A percentile compares a stretch with the other conserved stretches of the same genome.
These are phyloP conservation scores for Polyommatus iphigenia DNA, from an alignment of 2,888 invertebrate species.

Conservation along the genomic window DNA sequence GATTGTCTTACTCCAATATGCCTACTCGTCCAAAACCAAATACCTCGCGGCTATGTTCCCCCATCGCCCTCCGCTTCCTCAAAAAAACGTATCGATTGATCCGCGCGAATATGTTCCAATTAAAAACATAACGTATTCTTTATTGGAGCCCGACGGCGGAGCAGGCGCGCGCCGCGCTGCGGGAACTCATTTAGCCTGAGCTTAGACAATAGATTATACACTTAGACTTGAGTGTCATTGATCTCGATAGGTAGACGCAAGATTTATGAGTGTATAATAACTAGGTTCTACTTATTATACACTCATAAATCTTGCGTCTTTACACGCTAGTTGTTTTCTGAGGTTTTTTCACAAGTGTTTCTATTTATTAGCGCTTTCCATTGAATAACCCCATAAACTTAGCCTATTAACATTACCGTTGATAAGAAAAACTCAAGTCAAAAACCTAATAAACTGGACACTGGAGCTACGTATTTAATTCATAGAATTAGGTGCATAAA, in stretches of 20 bases:
- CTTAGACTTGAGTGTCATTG: conserved; percentile 31
- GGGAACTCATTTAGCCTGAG: conserved; percentile 41
- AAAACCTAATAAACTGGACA: no score
- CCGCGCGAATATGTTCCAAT: conserved; percentile 74
- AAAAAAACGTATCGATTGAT: conserved; percentile 57
- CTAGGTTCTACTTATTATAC: no score
- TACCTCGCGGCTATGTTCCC: conserved; percentile 65
- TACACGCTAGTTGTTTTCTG: background rate
- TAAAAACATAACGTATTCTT: conserved; percentile 53
- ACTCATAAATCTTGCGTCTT: no score
- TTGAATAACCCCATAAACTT: no score
- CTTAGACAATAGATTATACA: conserved; percentile 32
- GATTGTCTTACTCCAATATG: conserved; percentile 73
- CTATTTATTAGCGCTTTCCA: background rate
- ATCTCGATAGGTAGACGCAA: conserved; percentile 24
- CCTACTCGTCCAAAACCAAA: conserved; percentile 63
- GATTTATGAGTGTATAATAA: conserved; percentile 11
- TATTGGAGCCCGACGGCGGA: conserved; percentile 44
- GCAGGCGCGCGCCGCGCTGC: conserved; percentile 51
- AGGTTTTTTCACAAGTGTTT: background rate
- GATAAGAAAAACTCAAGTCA: no score
- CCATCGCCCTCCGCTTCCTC: conserved; percentile 51
- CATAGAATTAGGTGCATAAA: background rate
- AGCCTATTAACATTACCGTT: no score
- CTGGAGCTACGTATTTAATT: no score